Base-by-base conservation (phyloP, 1,140 invertebrate genomes). In the Temnothorax longispinosus region DNA sequence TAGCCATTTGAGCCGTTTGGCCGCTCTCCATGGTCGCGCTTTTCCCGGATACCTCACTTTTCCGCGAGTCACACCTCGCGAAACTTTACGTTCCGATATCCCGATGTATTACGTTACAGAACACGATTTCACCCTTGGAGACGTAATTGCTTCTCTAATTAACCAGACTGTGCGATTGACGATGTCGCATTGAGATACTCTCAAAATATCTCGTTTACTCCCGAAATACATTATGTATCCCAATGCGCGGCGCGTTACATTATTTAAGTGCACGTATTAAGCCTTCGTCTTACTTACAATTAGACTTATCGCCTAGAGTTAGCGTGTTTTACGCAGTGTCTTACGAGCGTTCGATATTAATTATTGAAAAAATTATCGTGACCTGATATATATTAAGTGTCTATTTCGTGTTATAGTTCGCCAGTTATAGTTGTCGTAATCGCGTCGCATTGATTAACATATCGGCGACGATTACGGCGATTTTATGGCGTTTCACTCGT, bases 1-100 rank as follows among this genome's bases (percentile, higher is more conserved):
- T 71, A 80, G 90, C 92, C 92, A 90, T 91, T 80, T 91, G 93
- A 95, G 94, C 94, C 94, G 92, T 90, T 87, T 92, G 93, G 91
- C 93, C 92, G 91, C 92, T 91, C 87, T 88, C 86, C 62, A 84
- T 87, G 90, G 92, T 85, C 88, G 91, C 89, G 72, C 56, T 87
- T 85, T 84, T 89, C 78, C 80, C 76, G 58, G 76, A 90, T 89
- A 80, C 88, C 85, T 11, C 13, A 10, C 41, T 75, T 74, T 50
- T 47, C 56, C 80, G 47, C 77, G 64, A 54, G 13, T 35, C 62
- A 27, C 38, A 32, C 10, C n/a, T 75, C 54, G 80, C 56, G 54
- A 75, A 74, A 38, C 67, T 47, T 47, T 82, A 47, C 54, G 52
- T 82, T 82, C 32, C 67, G 65, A 82, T 15, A 47, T 58, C 27